Conservation (phyloP, 2,113 vertebrate genomes). For the Oenanthe melanoleuca region DNA sequence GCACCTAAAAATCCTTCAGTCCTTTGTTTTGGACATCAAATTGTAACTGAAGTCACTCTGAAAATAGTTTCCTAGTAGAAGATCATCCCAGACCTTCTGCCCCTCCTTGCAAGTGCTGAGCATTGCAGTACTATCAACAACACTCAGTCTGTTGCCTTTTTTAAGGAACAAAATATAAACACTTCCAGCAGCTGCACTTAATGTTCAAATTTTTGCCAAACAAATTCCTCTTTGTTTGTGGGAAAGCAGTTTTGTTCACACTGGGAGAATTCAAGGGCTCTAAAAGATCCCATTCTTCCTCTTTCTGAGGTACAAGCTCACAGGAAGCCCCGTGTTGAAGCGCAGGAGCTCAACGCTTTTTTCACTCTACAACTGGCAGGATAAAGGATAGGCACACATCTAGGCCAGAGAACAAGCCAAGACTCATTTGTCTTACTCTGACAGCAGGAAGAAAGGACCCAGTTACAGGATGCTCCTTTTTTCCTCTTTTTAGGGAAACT, state of each 20-base stretch:
- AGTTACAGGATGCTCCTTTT: neutral
- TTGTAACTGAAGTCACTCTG: neutral
- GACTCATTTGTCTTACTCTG: neutral
- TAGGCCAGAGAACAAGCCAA: neutral
- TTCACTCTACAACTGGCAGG: neutral
- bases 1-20: neutral
- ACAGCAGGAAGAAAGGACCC: neutral
- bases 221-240: neutral
- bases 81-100: neutral
- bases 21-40: neutral
- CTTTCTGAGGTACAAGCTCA: neutral
- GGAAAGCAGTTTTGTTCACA: neutral
- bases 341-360: neutral
- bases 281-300: neutral
- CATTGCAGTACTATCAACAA: neutral
- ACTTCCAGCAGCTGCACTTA: conserved; percentile 20
- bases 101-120: neutral
- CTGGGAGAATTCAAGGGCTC: neutral
- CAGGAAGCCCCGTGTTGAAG: neutral
- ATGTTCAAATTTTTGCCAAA: neutral
- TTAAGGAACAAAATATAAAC: conserved; percentile 30
- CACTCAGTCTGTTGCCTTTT: neutral
- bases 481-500: neutral
- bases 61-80: neutral
- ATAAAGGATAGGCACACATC: fast-evolving